phyloP scores from a whole-genome alignment of 2,888 invertebrate species.

The Bruchidius siliquastri region DNA sequence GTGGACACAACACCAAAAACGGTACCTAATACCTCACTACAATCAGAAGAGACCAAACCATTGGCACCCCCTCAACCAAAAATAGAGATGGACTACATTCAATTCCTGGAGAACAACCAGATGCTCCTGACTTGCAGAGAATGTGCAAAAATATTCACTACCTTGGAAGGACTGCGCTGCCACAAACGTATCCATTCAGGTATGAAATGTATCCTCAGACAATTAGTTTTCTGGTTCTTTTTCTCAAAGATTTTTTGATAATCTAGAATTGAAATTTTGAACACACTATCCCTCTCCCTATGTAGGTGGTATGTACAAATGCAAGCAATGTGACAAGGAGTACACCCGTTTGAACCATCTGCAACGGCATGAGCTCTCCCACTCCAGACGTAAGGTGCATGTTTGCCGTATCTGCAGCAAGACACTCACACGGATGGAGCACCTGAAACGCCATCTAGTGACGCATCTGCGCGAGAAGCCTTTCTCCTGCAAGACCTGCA shows the following conservation, averaged over 20 bases:
- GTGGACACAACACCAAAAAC: constrained; percentile 15
- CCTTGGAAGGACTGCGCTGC: constrained; percentile 34
- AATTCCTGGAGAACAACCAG: constrained; percentile 43
- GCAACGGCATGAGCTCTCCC: constrained; percentile 42
- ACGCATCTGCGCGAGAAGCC: constrained; percentile 46
- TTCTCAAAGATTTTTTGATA: too few species aligned
- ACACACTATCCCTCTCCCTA: background rate
- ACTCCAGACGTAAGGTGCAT: constrained; percentile 42
- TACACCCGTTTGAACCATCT: constrained; percentile 42
- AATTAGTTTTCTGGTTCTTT: too few species aligned
- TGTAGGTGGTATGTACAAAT: constrained; percentile 40
- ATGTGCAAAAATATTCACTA: constrained; percentile 43
- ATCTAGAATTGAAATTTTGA: too few species aligned
- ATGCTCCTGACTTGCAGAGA: constrained; percentile 41
- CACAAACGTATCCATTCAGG: constrained; percentile 43
- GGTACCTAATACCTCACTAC: constrained; percentile 2
- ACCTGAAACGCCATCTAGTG: constrained; percentile 44
- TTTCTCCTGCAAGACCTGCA: constrained; percentile 43
- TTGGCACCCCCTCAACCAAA: constrained; percentile 10
- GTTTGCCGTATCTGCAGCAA: constrained; percentile 47
- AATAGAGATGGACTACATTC: constrained; percentile 38
- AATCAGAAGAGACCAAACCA: background rate
- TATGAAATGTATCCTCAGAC: too few species aligned
- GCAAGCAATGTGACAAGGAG: constrained; percentile 43
- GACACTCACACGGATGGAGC: constrained; percentile 43